Percentiles rank a stretch among this genome's conserved stretches.
Conservation (phyloP, 2,888 invertebrate species). For the Clitarchus hookeri region DNA sequence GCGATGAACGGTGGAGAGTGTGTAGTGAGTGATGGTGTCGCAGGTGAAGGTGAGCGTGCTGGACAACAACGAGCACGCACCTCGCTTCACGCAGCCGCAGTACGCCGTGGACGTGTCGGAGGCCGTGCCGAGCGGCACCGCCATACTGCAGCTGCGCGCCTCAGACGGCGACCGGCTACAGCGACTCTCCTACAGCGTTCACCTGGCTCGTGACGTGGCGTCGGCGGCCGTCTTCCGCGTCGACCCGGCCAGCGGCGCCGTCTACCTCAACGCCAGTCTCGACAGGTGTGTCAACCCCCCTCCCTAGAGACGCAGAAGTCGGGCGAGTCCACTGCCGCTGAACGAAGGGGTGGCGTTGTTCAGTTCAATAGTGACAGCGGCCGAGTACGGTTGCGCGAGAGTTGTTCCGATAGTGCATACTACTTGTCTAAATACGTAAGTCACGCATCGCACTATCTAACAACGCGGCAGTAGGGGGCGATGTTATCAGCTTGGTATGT, state of each 20-base stretch:
- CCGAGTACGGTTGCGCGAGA: too few relatives aligned
- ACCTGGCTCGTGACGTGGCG: conserved; percentile 73
- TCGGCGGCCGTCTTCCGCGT: conserved; percentile 78
- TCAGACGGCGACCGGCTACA: conserved; percentile 68
- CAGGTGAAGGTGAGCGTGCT: conserved; percentile 77
- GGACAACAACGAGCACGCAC: conserved; percentile 86
- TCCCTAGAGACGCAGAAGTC: too few relatives aligned
- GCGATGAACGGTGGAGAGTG: too few relatives aligned
- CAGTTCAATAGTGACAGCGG: too few relatives aligned
- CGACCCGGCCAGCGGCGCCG: conserved; percentile 77
- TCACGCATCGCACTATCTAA: too few relatives aligned
- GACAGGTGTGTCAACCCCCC: conserved; percentile 61
- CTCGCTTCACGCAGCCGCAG: conserved; percentile 71
- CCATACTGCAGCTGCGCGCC: conserved; percentile 69
- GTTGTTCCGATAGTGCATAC: too few relatives aligned
- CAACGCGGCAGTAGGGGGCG: too few relatives aligned
- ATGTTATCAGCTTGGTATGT: too few relatives aligned
- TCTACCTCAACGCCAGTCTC: conserved; percentile 71
- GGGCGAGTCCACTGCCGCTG: too few relatives aligned
- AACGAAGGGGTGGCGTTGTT: too few relatives aligned
- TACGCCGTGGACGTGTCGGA: conserved; percentile 82
- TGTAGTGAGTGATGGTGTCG: neutral
- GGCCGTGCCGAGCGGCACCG: conserved; percentile 71
- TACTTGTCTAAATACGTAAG: too few relatives aligned
- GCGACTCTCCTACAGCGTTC: conserved; percentile 80